phyloP scores from a whole-genome alignment of 1,140 invertebrate species.

The Formica selysi region DNA sequence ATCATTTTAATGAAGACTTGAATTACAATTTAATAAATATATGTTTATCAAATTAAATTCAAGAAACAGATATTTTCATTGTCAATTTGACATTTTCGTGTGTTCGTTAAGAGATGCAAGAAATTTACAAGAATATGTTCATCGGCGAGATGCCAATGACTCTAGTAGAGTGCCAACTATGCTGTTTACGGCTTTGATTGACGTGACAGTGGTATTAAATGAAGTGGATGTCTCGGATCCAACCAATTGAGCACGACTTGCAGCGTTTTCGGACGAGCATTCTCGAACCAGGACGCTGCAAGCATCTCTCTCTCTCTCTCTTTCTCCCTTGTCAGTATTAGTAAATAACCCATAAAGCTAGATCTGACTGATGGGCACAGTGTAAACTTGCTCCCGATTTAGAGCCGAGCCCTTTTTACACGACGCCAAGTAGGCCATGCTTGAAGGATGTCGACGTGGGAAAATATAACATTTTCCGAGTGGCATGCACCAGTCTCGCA shows the following conservation, averaged over 20 bases:
- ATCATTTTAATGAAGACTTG: no score
- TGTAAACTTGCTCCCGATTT: slow-evolving; percentile 77
- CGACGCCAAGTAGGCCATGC: slow-evolving; percentile 75
- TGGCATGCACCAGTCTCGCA: slow-evolving; percentile 55
- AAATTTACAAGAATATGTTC: slow-evolving; percentile 21
- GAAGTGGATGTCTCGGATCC: not conserved
- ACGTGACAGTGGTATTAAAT: not conserved
- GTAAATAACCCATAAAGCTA: slow-evolving; percentile 71
- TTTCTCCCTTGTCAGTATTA: slow-evolving; percentile 58
- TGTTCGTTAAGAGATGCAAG: not conserved
- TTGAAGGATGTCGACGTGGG: slow-evolving; percentile 72
- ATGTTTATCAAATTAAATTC: not conserved
- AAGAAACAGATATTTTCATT: not conserved
- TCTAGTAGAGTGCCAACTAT: slow-evolving; percentile 9
- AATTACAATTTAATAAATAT: no score
- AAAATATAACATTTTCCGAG: slow-evolving; percentile 74
- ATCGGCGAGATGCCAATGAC: not conserved
- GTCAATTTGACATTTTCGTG: not conserved
- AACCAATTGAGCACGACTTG: not conserved
- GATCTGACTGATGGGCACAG: slow-evolving; percentile 68
- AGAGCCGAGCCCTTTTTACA: slow-evolving; percentile 77
- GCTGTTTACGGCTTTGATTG: not conserved
- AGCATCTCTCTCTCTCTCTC: no score
- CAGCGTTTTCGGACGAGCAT: slow-evolving; percentile 22
- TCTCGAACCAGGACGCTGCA: not conserved